Evolutionary conservation across 2,797 vertebrate species (phyloP).

Genomic region (Onychomys leucogaster): DNA sequence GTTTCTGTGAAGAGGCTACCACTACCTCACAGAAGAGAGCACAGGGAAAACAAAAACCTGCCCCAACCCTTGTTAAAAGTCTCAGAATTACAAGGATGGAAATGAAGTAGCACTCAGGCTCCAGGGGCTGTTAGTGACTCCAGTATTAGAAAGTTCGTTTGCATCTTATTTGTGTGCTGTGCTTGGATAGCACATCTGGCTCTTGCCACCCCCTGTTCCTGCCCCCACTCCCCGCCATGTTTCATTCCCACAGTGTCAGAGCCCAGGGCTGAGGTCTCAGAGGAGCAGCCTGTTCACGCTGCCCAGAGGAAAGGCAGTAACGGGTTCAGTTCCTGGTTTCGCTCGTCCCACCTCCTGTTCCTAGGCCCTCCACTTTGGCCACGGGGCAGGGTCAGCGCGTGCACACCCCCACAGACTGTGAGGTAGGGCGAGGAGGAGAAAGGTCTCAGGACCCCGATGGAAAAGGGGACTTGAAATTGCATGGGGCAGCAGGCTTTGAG

Average conservation of each 20-base stretch:
- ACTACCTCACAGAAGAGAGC: background rate
- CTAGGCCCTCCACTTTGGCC: background rate
- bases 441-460: background rate
- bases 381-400: background rate
- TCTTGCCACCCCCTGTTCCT: background rate
- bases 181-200: background rate
- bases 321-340: conserved; percentile 66
- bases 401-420: too few species aligned
- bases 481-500: background rate
- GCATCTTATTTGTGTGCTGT: background rate
- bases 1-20: background rate
- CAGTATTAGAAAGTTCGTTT: background rate
- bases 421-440: background rate
- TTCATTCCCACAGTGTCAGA: background rate
- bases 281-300: background rate
- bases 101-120: background rate
- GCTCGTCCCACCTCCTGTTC: conserved; percentile 58
- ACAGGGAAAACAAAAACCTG: background rate
- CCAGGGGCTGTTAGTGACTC: background rate
- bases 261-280: background rate
- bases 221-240: background rate
- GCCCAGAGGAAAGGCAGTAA: background rate
- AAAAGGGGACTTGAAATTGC: background rate
- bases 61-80: background rate
- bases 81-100: background rate